Evolutionary conservation across 2,888 invertebrate genomes (phyloP).

Genomic region (Tuberolachnus salignus): DNA sequence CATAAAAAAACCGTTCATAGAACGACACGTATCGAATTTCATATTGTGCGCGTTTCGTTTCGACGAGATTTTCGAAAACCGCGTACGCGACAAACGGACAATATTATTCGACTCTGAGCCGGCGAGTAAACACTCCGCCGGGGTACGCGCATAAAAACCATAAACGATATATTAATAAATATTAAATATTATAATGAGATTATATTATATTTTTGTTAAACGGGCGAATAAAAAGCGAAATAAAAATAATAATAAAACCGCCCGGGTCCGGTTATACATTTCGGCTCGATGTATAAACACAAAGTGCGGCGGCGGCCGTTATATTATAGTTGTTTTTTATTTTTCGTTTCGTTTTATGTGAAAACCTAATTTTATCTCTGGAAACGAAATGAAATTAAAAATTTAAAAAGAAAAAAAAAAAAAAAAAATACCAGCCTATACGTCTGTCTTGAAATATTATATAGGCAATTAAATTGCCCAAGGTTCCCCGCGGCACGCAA

Average conservation of each 20-base stretch:
- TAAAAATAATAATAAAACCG: constrained; percentile 18
- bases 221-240: neutral
- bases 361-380: constrained; percentile 35
- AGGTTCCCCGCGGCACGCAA: neutral
- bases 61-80: too few species aligned
- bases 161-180: neutral
- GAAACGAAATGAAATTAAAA: neutral
- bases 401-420: too few species aligned
- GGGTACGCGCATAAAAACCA: too few species aligned
- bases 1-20: too few species aligned
- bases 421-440: too few species aligned
- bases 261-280: constrained; percentile 12
- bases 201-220: too few species aligned
- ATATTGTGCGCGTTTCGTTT: too few species aligned
- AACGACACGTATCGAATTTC: too few species aligned
- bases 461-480: constrained; percentile 12
- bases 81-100: too few species aligned
- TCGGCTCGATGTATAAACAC: constrained; percentile 10
- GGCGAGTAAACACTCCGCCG: too few species aligned
- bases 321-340: too few species aligned
- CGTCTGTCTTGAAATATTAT: neutral
- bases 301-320: constrained; percentile 1
- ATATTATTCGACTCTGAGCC: too few species aligned
- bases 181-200: neutral
- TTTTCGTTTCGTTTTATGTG: constrained; percentile 5